These are phyloP conservation scores for Paramormyrops hopkinsi DNA, from an alignment of 2,797 vertebrate species.

Conservation along the genomic window DNA sequence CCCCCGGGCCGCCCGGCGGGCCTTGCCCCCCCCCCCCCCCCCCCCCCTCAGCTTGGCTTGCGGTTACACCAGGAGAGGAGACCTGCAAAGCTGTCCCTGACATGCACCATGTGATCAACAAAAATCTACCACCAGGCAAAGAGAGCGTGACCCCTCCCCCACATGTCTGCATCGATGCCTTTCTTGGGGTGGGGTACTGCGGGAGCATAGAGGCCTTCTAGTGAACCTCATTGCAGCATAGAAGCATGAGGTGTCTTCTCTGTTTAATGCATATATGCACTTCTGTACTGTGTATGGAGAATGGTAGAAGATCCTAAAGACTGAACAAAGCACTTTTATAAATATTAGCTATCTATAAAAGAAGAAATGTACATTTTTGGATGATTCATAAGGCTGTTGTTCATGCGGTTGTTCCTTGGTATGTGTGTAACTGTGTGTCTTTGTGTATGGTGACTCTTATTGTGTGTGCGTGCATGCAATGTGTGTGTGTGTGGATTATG, in stretches of 20 bases:
- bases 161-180: background rate
- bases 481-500: background rate
- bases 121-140: background rate
- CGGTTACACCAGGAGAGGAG: background rate
- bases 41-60: conserved; percentile 10
- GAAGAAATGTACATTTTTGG: background rate
- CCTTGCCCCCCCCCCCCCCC: too few species aligned
- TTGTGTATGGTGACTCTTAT: background rate
- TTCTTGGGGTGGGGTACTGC: background rate
- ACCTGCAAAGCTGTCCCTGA: background rate
- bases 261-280: background rate
- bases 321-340: background rate
- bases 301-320: background rate
- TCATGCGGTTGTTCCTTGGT: background rate
- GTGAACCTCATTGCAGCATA: background rate
- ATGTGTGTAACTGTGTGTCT: background rate
- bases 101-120: background rate
- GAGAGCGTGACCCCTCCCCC: background rate
- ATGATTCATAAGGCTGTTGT: background rate
- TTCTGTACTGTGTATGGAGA: background rate
- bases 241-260: background rate
- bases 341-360: background rate
- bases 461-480: background rate
- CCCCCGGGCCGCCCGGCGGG: too few species aligned
- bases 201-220: background rate